Conservation (phyloP, 1,140 invertebrate species). For the Ptiloglossa arizonensis region DNA sequence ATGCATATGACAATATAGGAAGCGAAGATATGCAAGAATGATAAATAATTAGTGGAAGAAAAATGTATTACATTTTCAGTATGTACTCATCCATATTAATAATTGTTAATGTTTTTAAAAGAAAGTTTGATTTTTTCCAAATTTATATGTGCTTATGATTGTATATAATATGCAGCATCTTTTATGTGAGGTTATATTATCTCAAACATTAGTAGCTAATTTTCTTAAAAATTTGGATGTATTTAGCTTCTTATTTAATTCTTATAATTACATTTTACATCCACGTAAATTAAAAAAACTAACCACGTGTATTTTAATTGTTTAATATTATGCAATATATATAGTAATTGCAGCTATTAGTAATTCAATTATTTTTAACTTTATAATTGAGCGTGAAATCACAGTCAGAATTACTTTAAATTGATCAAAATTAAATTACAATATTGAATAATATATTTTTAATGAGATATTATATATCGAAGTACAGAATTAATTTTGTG, state of each 20-base stretch:
- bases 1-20: background rate
- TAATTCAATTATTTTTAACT: slow-evolving; percentile 48
- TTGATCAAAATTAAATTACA: background rate
- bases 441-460: background rate
- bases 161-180: background rate
- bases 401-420: background rate
- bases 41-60: background rate
- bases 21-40: background rate
- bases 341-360: slow-evolving; percentile 25
- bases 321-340: slow-evolving; percentile 48
- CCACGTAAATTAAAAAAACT: background rate
- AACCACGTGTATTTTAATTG: slow-evolving; percentile 31
- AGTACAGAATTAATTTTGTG: background rate
- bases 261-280: background rate
- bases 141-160: background rate
- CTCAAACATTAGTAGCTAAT: background rate
- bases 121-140: background rate
- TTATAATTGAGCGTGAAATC: background rate
- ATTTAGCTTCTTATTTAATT: background rate
- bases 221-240: background rate
- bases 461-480: background rate
- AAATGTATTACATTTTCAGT: background rate
- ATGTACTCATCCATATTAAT: background rate
- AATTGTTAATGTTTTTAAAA: background rate
- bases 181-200: slow-evolving; percentile 42